Evolutionary conservation across 2,888 invertebrate species (phyloP).

Genomic region (Biston stratarius): DNA sequence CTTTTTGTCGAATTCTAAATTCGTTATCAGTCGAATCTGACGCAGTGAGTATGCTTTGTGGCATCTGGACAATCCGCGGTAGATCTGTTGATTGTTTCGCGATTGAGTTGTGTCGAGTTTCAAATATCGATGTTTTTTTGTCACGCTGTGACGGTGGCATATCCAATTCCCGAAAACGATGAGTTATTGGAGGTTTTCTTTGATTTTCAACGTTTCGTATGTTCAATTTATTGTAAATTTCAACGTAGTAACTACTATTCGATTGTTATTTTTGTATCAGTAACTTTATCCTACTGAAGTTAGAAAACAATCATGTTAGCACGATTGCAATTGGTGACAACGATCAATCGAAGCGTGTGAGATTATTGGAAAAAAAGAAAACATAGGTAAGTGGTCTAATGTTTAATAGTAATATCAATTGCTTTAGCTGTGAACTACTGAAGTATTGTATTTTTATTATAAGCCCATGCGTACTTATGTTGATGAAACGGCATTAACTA

Average conservation of each 20-base stretch:
- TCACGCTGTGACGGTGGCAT: constrained; percentile 33
- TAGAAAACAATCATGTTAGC: not conserved
- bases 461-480: no score
- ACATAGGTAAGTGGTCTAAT: no score
- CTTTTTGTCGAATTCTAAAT: no score
- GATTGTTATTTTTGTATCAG: not conserved
- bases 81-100: constrained; percentile 60
- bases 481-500: no score
- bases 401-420: no score
- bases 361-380: no score
- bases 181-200: constrained; percentile 23
- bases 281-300: not conserved
- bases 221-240: not conserved
- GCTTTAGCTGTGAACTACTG: no score
- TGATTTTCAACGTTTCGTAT: constrained; percentile 5
- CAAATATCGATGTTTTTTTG: constrained; percentile 45
- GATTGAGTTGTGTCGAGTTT: constrained; percentile 46
- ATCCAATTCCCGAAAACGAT: constrained; percentile 22
- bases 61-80: constrained; percentile 38
- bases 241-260: not conserved
- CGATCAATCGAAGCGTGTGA: no score
- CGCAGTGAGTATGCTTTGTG: constrained; percentile 10
- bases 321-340: no score
- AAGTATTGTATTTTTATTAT: no score
- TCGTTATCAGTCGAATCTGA: not conserved